Evolutionary conservation across 2,888 invertebrate species (phyloP).

Genomic region (Diabrotica balteata): DNA sequence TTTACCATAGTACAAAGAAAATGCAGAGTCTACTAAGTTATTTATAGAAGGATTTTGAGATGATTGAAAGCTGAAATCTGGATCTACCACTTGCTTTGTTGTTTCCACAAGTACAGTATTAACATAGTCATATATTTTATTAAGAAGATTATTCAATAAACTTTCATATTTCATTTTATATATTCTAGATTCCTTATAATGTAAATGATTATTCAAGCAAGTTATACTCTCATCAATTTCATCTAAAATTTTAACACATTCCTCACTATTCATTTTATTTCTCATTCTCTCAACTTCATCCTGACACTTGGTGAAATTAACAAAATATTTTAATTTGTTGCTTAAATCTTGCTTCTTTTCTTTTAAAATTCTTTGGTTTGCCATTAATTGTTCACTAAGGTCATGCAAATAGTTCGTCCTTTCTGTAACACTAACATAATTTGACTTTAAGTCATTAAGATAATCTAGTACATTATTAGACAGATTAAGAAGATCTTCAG

Average conservation of each 20-base stretch:
- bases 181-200: conserved; percentile 84
- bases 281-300: conserved; percentile 48
- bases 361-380: conserved; percentile 86
- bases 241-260: conserved; percentile 81
- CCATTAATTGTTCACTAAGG: conserved; percentile 89
- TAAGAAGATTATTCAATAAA: conserved; percentile 80
- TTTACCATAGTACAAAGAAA: conserved; percentile 91
- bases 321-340: conserved; percentile 83
- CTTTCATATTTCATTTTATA: conserved; percentile 87
- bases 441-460: conserved; percentile 74
- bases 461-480: conserved; percentile 67
- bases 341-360: conserved; percentile 81
- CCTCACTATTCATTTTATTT: conserved; percentile 67
- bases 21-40: conserved; percentile 68
- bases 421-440: conserved; percentile 86
- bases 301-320: conserved; percentile 67
- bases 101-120: conserved; percentile 78
- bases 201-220: conserved; percentile 80
- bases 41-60: conserved; percentile 52
- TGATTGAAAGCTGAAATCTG: conserved; percentile 50
- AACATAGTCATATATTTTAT: conserved; percentile 81
- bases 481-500: conserved; percentile 66
- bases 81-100: conserved; percentile 73
- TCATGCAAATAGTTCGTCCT: conserved; percentile 92
- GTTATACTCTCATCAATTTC: conserved; percentile 87